These are phyloP conservation scores for Enteromius anoplus DNA, from an alignment of 2,797 vertebrate genomes.

Conservation along the genomic window DNA sequence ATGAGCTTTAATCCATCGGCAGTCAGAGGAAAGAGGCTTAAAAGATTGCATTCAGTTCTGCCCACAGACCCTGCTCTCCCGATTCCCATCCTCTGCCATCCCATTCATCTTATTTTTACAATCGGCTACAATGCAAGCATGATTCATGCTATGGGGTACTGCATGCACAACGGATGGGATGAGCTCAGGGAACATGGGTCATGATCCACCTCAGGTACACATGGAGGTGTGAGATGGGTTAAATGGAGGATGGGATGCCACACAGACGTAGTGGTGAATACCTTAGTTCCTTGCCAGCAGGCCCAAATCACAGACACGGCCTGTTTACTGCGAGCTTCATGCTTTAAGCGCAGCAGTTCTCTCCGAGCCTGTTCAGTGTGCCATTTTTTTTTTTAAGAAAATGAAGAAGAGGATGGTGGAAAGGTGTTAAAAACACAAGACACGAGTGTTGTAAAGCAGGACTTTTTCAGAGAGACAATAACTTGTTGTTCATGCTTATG, in stretches of 20 bases:
- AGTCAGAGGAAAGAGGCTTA: constrained; percentile 58
- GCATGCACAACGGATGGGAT: constrained; percentile 34
- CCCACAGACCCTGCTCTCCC: not conserved
- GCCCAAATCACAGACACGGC: constrained; percentile 99
- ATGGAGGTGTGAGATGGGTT: constrained; percentile 29
- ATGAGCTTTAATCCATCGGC: constrained; percentile 59
- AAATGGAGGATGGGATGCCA: constrained; percentile 29
- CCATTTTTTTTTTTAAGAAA: not conserved
- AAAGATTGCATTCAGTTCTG: constrained; percentile 28
- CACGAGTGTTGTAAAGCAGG: not conserved
- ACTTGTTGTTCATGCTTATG: not conserved
- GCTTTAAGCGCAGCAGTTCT: constrained; percentile 96
- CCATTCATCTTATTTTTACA: constrained; percentile 11
- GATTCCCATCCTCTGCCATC: not conserved
- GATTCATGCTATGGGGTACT: constrained; percentile 5
- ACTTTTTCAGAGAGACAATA: not conserved
- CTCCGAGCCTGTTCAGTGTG: constrained; percentile 69
- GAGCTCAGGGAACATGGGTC: constrained; percentile 25
- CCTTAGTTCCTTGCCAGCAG: constrained; percentile 99
- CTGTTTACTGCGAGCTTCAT: constrained; percentile 91
- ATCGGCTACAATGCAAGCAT: not conserved
- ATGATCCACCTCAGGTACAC: constrained; percentile 23
- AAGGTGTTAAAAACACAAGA: constrained; percentile 38
- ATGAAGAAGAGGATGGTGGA: constrained; percentile 33
- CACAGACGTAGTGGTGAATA: constrained; percentile 73